phyloP scores from a whole-genome alignment of 2,797 vertebrate species.

The Chelidonichthys spinosus region DNA sequence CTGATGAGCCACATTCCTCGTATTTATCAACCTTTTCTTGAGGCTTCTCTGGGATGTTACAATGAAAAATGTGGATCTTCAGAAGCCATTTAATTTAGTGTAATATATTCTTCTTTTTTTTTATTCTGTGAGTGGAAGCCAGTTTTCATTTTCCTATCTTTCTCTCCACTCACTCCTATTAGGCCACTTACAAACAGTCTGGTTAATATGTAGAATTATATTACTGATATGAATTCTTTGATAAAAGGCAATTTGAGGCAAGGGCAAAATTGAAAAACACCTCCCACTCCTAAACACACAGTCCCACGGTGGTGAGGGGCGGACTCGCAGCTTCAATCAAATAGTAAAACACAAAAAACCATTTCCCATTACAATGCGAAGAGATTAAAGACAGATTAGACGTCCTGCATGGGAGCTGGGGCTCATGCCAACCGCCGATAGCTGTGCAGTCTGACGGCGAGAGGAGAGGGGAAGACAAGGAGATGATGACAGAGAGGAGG shows the following conservation, averaged over 20 bases:
- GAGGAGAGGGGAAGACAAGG: slow-evolving; percentile 41
- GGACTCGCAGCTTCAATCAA: slow-evolving; percentile 79
- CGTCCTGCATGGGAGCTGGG: slow-evolving; percentile 65
- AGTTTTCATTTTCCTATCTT: slow-evolving; percentile 40
- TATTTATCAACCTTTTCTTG: slow-evolving; percentile 36
- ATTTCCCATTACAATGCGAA: slow-evolving; percentile 86
- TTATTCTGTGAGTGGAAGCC: slow-evolving; percentile 16
- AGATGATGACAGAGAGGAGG: slow-evolving; percentile 40
- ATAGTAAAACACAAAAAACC: slow-evolving; percentile 85
- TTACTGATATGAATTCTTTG: slow-evolving; percentile 71
- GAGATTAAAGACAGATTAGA: slow-evolving; percentile 87
- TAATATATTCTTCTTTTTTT: slow-evolving; percentile 13
- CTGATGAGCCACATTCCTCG: slow-evolving; percentile 15
- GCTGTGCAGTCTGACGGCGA: slow-evolving; percentile 70
- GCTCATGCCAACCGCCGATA: slow-evolving; percentile 76
- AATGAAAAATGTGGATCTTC: slow-evolving; percentile 37
- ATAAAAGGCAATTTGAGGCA: slow-evolving; percentile 69
- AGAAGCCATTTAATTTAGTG: slow-evolving; percentile 31
- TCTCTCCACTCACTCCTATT: slow-evolving; percentile 40
- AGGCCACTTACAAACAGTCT: slow-evolving; percentile 67
- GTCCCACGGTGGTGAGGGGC: slow-evolving; percentile 66
- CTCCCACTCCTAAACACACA: slow-evolving; percentile 69
- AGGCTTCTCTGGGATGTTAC: slow-evolving; percentile 31
- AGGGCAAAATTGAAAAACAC: slow-evolving; percentile 67
- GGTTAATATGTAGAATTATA: slow-evolving; percentile 69